Evolutionary conservation across 2,113 vertebrate genomes (phyloP).

Genomic region (Pao palembangensis): DNA sequence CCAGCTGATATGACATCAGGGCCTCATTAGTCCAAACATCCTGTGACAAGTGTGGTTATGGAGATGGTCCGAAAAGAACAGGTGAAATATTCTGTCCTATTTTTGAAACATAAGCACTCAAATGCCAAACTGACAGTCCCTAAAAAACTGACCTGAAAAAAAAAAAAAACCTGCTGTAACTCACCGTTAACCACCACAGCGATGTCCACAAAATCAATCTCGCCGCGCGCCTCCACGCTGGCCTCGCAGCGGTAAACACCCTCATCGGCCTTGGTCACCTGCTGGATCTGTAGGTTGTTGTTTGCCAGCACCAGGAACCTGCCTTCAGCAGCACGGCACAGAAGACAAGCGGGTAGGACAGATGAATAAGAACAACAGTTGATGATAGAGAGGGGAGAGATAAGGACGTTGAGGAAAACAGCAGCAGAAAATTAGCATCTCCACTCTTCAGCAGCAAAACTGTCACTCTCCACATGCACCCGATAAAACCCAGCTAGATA

Average conservation of each 20-base stretch:
- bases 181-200: constrained; percentile 94
- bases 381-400: constrained; percentile 38
- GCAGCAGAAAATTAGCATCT: constrained; percentile 40
- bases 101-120: too few relatives aligned
- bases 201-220: constrained; percentile 97
- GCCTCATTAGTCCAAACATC: too few relatives aligned
- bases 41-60: too few relatives aligned
- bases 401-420: constrained; percentile 36
- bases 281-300: constrained; percentile 94
- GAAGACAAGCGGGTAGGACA: constrained; percentile 6
- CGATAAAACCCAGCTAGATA: constrained; percentile 57
- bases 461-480: constrained; percentile 58
- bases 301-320: constrained; percentile 86
- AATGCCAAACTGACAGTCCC: too few relatives aligned
- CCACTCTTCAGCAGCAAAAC: constrained; percentile 21
- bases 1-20: too few relatives aligned
- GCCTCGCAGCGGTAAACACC: constrained; percentile 96
- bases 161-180: constrained; percentile 23
- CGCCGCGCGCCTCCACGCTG: constrained; percentile 93
- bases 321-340: constrained; percentile 70
- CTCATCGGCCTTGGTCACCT: constrained; percentile 93
- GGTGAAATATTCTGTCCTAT: too few relatives aligned
- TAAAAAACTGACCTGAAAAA: too few relatives aligned
- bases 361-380: constrained; percentile 18
- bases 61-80: too few relatives aligned